Percentiles rank a stretch among this genome's conserved stretches.
Evolutionary conservation across 2,888 invertebrate species (phyloP).

Genomic region (Nephrotoma appendiculata): DNA sequence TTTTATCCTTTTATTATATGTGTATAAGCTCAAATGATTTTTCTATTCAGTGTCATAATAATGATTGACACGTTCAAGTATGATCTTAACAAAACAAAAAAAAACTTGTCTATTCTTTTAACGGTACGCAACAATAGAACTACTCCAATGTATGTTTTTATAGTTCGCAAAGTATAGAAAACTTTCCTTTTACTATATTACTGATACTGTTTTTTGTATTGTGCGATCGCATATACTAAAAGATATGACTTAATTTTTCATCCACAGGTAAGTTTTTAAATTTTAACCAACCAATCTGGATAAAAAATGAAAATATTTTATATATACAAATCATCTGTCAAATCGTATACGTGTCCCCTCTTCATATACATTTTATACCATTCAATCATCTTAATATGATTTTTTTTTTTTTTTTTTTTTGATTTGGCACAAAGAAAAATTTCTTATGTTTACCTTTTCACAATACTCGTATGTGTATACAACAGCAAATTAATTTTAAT

Average conservation of each 20-base stretch:
- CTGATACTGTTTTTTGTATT: too few species aligned
- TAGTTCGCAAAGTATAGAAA: neutral
- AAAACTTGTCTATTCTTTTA: neutral
- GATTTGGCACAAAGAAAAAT: neutral
- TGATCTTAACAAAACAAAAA: neutral
- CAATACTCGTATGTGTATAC: neutral
- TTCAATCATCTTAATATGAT: neutral
- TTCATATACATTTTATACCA: neutral
- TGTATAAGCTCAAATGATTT: neutral
- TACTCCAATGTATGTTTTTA: neutral
- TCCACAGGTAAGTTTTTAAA: neutral
- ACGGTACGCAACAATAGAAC: neutral
- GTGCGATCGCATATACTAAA: too few species aligned
- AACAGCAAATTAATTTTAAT: neutral
- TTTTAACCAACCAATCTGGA: neutral
- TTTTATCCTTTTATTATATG: neutral
- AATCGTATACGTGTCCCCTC: neutral
- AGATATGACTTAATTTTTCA: neutral
- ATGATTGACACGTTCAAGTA: neutral
- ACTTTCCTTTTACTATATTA: neutral
- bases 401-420: neutral
- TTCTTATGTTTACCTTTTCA: neutral
- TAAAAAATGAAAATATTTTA: neutral
- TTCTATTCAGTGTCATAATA: neutral
- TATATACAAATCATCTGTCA: neutral